These are phyloP conservation scores for Hormaphis cornu DNA, from an alignment of 1,140 invertebrate genomes.

Conservation along the genomic window DNA sequence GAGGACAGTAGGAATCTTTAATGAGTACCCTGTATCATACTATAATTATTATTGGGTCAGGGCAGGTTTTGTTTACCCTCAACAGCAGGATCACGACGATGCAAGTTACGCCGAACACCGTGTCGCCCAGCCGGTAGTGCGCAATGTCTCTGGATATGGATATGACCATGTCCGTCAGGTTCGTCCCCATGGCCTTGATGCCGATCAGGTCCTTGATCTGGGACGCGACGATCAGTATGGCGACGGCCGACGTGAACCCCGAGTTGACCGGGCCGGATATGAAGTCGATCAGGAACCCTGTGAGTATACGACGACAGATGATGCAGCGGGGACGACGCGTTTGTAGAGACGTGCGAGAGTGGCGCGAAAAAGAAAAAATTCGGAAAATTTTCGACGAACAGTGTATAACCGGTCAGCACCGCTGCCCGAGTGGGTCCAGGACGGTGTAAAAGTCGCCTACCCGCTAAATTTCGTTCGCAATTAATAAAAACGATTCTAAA, in stretches of 20 bases:
- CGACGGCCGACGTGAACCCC: slow-evolving; percentile 86
- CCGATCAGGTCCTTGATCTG: slow-evolving; percentile 78
- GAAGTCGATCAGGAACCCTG: slow-evolving; percentile 86
- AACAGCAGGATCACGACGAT: slow-evolving; percentile 60
- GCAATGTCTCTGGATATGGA: slow-evolving; percentile 56
- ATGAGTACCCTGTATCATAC: too few species aligned
- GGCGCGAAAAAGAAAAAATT: too few species aligned
- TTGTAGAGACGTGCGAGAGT: too few species aligned
- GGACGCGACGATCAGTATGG: slow-evolving; percentile 80
- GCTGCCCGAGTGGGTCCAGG: too few species aligned
- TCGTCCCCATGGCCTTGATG: slow-evolving; percentile 63
- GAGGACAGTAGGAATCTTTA: too few species aligned
- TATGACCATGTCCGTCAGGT: slow-evolving; percentile 62
- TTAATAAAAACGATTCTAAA: too few species aligned
- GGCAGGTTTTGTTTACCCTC: slow-evolving; percentile 50
- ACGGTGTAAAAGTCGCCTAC: background rate
- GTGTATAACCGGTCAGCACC: too few species aligned
- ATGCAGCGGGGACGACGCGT: too few species aligned
- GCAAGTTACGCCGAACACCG: slow-evolving; percentile 57
- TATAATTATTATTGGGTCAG: too few species aligned
- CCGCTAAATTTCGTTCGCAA: too few species aligned
- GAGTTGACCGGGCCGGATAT: slow-evolving; percentile 89
- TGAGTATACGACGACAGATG: slow-evolving; percentile 30
- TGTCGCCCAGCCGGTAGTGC: slow-evolving; percentile 54
- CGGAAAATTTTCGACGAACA: too few species aligned